A percentile compares a stretch with the other conserved stretches of the same genome.
These are phyloP conservation scores for Oncorhynchus mykiss DNA, from an alignment of 2,113 vertebrate species.

Conservation along the genomic window DNA sequence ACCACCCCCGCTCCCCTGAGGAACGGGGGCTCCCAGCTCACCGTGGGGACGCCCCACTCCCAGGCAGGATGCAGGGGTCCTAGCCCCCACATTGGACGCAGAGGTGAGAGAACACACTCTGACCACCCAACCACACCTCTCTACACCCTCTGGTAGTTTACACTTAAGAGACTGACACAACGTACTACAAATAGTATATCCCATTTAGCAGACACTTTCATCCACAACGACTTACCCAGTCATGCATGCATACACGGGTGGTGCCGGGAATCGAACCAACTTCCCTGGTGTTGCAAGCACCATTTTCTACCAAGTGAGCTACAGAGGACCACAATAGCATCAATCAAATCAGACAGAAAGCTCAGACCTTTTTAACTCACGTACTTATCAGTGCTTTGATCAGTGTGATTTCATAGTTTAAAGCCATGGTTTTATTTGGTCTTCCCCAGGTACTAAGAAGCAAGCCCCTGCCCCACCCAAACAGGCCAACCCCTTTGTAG, in stretches of 20 bases:
- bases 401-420: not conserved
- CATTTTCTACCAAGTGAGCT: too few relatives aligned
- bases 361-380: too few relatives aligned
- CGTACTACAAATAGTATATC: too few relatives aligned
- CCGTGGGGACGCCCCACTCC: slow-evolving; percentile 60
- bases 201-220: too few relatives aligned
- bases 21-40: slow-evolving; percentile 78
- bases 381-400: not conserved
- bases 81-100: slow-evolving; percentile 87
- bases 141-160: not conserved
- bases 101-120: slow-evolving; percentile 73
- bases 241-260: too few relatives aligned
- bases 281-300: too few relatives aligned
- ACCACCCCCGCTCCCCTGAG: slow-evolving; percentile 76
- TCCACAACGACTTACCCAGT: too few relatives aligned
- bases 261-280: too few relatives aligned
- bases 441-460: slow-evolving; percentile 87
- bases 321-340: too few relatives aligned
- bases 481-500: slow-evolving; percentile 76
- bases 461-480: slow-evolving; percentile 92
- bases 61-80: slow-evolving; percentile 75
- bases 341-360: too few relatives aligned
- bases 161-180: too few relatives aligned
- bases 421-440: slow-evolving; percentile 1
- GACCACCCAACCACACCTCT: not conserved